Conservation (phyloP, 1,140 invertebrate genomes). For the Wasmannia auropunctata region DNA sequence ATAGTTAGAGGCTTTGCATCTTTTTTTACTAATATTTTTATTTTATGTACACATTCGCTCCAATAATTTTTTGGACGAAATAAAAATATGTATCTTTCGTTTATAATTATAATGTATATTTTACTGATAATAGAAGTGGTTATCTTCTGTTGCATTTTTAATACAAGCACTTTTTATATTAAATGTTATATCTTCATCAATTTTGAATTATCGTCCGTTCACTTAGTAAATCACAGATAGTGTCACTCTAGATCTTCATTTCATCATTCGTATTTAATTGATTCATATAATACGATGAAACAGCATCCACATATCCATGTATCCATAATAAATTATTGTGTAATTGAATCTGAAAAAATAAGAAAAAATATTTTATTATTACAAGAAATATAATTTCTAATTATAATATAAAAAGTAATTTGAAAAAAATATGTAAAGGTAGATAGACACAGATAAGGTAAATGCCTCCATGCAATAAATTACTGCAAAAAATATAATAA, state of each 20-base stretch:
- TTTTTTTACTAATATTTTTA: neutral
- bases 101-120: neutral
- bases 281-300: neutral
- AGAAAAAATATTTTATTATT: conserved; percentile 22
- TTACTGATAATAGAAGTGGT: neutral
- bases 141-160: neutral
- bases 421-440: neutral
- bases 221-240: neutral
- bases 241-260: neutral
- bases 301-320: neutral
- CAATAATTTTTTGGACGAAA: neutral
- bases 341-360: conserved; percentile 35
- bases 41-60: neutral
- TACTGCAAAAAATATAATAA: neutral
- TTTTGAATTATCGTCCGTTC: neutral
- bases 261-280: neutral
- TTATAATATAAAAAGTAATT: neutral
- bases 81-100: neutral
- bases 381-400: neutral
- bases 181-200: neutral
- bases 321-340: neutral
- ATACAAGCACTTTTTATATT: neutral
- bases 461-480: neutral
- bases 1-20: neutral
- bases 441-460: neutral